phyloP scores from a whole-genome alignment of 2,113 vertebrate genomes.

The Pelodiscus sinensis region DNA sequence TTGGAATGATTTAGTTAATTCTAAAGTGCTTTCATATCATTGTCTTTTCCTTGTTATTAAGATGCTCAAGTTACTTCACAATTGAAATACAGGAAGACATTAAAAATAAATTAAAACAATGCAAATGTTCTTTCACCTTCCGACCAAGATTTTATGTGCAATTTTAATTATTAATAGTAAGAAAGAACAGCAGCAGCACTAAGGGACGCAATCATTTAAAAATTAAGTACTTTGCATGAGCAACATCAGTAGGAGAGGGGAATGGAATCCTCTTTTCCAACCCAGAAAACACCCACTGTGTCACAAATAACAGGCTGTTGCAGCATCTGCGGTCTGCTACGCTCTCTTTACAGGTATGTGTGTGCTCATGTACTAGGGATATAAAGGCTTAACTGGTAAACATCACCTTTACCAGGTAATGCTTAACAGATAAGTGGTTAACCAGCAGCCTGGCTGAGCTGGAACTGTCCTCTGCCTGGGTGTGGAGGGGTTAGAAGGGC shows the following conservation, averaged over 20 bases:
- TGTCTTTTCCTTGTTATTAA: background rate
- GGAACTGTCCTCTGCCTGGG: too few species aligned
- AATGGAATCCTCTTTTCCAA: background rate
- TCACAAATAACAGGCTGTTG: background rate
- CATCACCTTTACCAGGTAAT: too few species aligned
- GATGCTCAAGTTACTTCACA: background rate
- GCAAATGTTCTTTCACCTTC: background rate
- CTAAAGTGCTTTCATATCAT: background rate
- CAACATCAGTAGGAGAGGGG: rapidly evolving
- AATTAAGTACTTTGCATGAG: background rate
- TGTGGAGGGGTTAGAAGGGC: too few species aligned
- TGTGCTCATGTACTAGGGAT: background rate
- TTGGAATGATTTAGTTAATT: background rate
- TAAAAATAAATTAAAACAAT: background rate
- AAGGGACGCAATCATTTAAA: conserved; percentile 5
- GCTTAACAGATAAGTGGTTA: too few species aligned
- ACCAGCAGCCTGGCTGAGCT: too few species aligned
- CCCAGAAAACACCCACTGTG: background rate
- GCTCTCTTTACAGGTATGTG: background rate
- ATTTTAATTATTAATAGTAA: background rate
- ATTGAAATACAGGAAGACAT: background rate
- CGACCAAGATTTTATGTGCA: background rate
- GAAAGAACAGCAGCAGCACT: conserved; percentile 11
- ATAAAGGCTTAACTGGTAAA: too few species aligned
- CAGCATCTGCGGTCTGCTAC: background rate